Evolutionary conservation across 1,140 invertebrate species (phyloP).

Genomic region (Ylistrum balloti): DNA sequence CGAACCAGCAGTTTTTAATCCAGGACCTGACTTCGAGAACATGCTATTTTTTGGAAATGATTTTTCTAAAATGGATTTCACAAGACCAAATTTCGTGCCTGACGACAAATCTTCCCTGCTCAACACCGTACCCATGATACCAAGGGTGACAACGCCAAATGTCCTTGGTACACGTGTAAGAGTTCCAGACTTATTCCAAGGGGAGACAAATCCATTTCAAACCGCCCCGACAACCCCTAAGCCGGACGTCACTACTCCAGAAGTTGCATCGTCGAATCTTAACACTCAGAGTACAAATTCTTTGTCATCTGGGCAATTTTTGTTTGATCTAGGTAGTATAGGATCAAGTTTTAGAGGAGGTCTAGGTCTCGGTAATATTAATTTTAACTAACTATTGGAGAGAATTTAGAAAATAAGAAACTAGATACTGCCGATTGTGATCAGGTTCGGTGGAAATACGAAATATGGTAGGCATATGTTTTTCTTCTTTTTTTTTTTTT

Average conservation of each 20-base stretch:
- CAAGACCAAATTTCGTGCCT: not conserved
- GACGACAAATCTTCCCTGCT: not conserved
- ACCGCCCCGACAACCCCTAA: not conserved
- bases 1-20: not conserved
- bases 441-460: too few relatives aligned
- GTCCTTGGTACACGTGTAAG: not conserved
- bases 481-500: too few relatives aligned
- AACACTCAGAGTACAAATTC: not conserved
- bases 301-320: not conserved
- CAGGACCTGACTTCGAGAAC: not conserved
- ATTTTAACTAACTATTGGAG: not conserved
- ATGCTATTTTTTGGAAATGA: not conserved
- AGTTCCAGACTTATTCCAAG: not conserved
- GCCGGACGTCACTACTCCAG: not conserved
- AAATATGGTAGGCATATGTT: too few relatives aligned
- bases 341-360: not conserved
- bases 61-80: constrained; percentile 30
- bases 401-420: too few relatives aligned
- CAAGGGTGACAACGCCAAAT: not conserved
- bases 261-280: not conserved
- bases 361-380: not conserved
- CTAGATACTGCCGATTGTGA: too few relatives aligned
- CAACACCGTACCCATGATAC: not conserved
- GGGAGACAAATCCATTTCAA: not conserved
- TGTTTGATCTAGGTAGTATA: not conserved